Base-by-base conservation (phyloP, 2,113 vertebrate species). In the Oncorhynchus masou region DNA sequence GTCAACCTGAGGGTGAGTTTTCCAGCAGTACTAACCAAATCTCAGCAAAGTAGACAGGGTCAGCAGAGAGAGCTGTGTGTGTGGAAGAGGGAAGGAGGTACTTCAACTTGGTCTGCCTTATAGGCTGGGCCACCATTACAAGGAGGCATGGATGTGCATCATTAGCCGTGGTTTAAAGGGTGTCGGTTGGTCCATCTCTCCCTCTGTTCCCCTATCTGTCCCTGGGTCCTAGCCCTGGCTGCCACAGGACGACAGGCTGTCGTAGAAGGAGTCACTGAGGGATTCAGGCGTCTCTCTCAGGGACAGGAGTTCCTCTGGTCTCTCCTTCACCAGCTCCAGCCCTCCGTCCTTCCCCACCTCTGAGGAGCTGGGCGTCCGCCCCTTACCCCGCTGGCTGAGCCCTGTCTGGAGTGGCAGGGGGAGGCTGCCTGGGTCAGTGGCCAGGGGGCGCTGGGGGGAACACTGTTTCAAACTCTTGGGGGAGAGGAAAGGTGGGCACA, bases 181-280 rank as follows among this genome's bases (percentile, higher is more conserved):
- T n/a, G 54, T 27, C 65, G 49, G 49, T 34, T 65, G 16, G 3
- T 20, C 34, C 2, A 45, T 12, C 39, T 39, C 16, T 16, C 20
- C 16, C 29, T 34, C 67, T 68, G 12, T 31, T 68, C 67, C 19
- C 31, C 67, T 4, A 19, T 34, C 9, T 45, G 39, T 45, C 39
- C 9, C 31, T 3, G 3, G 8, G 39, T 62, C 64, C n/a, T 16
- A 19, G 83, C 95, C 95, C 81, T 96, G 95, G 83, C 95, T 96
- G 75, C 95, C 95, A 16, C 95, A 96, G 66, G 95, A 95, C 7
- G 94, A 95, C 4, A 95, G 91, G 8, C 94, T 95, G 88, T 96
- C 95, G 19, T 95, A 96, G 65, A 95, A 92, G 0, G 95, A 96
- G 66, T 96, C 95, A 1, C 95, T 95, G 62, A 95, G 92, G 2